phyloP scores from a whole-genome alignment of 2,797 vertebrate species.

The Leuciscus waleckii region DNA sequence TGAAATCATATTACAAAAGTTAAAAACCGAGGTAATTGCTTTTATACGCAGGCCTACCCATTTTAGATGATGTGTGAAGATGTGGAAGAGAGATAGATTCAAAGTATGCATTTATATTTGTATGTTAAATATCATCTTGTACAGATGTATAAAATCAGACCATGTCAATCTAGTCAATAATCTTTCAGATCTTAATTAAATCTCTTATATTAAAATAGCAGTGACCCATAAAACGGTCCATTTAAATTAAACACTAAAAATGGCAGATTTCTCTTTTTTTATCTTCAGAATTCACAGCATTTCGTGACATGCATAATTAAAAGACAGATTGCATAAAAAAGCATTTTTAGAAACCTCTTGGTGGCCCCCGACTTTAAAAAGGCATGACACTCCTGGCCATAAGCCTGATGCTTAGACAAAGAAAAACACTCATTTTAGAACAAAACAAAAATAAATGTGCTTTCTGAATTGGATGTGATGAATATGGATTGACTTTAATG shows the following conservation, averaged over 20 bases:
- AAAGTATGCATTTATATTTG: background rate
- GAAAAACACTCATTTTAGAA: background rate
- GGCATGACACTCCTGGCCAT: background rate
- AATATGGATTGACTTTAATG: background rate
- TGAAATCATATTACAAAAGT: background rate
- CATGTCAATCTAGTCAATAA: conserved; percentile 1
- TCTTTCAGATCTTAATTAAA: conserved; percentile 28
- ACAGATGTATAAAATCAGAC: conserved; percentile 6
- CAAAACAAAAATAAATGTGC: background rate
- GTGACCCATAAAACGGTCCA: background rate
- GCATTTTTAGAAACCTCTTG: background rate
- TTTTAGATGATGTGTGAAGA: background rate
- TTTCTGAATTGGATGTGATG: background rate
- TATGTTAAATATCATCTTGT: background rate
- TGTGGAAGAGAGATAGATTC: background rate
- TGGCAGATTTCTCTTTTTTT: background rate
- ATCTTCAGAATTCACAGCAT: background rate
- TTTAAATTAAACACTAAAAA: conserved; percentile 4
- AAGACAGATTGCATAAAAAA: background rate
- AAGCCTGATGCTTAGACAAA: background rate
- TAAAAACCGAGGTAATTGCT: background rate
- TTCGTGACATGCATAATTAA: conserved; percentile 21
- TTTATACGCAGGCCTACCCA: background rate
- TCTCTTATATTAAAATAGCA: conserved; percentile 12
- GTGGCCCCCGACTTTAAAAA: background rate